Evolutionary conservation across 2,113 vertebrate species (phyloP).

Genomic region (Rhinolophus sinicus): DNA sequence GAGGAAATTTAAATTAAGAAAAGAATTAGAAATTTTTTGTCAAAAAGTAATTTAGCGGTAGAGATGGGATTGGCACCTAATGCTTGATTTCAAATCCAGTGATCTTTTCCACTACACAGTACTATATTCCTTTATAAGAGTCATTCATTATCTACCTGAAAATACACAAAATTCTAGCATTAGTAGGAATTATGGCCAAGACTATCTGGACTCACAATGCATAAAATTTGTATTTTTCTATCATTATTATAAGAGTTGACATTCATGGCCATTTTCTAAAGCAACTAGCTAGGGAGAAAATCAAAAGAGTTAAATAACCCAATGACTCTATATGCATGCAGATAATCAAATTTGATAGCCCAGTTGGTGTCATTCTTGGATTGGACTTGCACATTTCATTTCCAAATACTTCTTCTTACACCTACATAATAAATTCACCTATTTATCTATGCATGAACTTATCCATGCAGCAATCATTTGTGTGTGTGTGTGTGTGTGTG

Average conservation of each 20-base stretch:
- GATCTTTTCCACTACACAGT: neutral
- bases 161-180: neutral
- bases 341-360: neutral
- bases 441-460: neutral
- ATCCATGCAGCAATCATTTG: neutral
- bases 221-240: neutral
- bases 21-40: neutral
- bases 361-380: neutral
- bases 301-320: neutral
- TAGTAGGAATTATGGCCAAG: neutral
- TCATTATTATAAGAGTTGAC: neutral
- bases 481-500: neutral
- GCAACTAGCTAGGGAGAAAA: neutral
- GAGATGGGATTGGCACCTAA: neutral
- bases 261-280: neutral
- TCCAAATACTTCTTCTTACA: neutral
- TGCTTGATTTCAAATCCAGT: neutral
- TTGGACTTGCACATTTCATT: neutral
- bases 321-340: neutral
- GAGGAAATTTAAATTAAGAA: neutral
- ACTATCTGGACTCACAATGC: neutral
- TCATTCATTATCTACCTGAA: neutral
- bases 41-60: neutral
- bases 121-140: neutral
- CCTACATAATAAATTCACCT: neutral